Conservation (phyloP, 2,797 vertebrate genomes). For the Neosilurus hyrtlii region DNA sequence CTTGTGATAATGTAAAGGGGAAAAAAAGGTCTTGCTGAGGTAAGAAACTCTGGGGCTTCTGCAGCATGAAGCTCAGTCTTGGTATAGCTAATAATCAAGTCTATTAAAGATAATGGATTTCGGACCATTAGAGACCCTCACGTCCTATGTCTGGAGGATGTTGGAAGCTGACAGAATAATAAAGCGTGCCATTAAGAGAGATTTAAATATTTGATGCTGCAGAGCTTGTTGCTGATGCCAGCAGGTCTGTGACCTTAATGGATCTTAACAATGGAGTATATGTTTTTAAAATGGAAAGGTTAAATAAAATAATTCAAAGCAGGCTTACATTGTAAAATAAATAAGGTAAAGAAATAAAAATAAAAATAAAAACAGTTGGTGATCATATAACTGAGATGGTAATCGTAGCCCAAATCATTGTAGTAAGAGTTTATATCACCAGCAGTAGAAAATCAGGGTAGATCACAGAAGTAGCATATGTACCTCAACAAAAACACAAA, state of each 20-base stretch:
- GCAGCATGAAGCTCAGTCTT: constrained; percentile 18
- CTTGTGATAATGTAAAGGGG: not conserved
- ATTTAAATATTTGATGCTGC: constrained; percentile 49
- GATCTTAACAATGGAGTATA: not conserved
- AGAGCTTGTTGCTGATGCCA: constrained; percentile 45
- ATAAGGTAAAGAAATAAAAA: no score
- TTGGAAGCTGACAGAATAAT: constrained; percentile 19
- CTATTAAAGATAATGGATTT: constrained; percentile 36
- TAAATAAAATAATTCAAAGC: not conserved
- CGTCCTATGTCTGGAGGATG: constrained; percentile 12
- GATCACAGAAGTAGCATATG: no score
- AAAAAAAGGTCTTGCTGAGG: not conserved
- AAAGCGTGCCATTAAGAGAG: constrained; percentile 37
- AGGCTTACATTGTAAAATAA: no score
- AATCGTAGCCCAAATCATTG: no score
- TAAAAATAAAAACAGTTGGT: no score
- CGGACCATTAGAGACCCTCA: constrained; percentile 25
- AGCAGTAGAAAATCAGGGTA: no score
- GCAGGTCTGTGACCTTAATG: constrained; percentile 26
- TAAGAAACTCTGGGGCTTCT: constrained; percentile 6
- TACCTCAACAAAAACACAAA: no score
- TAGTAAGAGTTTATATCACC: no score
- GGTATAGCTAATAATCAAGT: constrained; percentile 34
- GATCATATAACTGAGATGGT: no score
- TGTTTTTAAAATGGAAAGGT: not conserved